Evolutionary conservation across 2,113 vertebrate genomes (phyloP).

Genomic region (Anguilla japonica): DNA sequence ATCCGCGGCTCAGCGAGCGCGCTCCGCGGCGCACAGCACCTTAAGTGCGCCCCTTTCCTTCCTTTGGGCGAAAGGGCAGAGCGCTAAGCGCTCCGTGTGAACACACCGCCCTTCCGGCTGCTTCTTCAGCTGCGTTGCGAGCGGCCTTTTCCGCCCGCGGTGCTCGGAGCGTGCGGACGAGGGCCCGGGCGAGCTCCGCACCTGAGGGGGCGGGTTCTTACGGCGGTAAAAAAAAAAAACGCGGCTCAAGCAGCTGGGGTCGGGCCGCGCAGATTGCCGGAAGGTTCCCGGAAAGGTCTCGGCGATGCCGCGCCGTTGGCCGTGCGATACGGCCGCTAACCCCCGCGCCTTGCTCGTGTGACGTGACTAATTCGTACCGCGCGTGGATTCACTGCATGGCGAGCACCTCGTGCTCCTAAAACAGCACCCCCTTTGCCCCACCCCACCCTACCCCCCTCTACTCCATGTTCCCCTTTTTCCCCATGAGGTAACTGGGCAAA

Average conservation of each 20-base stretch:
- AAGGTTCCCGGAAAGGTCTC: constrained; percentile 9
- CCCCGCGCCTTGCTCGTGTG: constrained; percentile 28
- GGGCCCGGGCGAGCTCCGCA: background rate
- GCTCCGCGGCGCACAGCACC: background rate
- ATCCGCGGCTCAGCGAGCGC: background rate
- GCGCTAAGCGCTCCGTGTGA: background rate
- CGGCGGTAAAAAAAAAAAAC: background rate
- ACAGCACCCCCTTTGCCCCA: constrained; percentile 20
- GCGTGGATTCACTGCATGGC: constrained; percentile 51
- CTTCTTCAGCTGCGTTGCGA: background rate
- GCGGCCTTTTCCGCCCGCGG: background rate
- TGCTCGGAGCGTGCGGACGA: background rate
- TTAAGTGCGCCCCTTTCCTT: background rate
- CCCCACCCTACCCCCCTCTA: background rate
- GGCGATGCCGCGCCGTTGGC: constrained; percentile 62
- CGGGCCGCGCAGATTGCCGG: background rate
- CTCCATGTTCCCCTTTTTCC: background rate
- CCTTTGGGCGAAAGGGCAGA: background rate
- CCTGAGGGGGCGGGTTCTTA: background rate
- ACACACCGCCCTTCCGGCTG: background rate
- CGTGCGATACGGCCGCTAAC: constrained; percentile 38
- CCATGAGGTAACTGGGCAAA: background rate
- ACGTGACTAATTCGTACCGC: background rate
- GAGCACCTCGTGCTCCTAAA: constrained; percentile 42
- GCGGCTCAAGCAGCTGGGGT: background rate